These are phyloP conservation scores for Lymantria dispar DNA, from an alignment of 2,888 invertebrate genomes.

Conservation along the genomic window DNA sequence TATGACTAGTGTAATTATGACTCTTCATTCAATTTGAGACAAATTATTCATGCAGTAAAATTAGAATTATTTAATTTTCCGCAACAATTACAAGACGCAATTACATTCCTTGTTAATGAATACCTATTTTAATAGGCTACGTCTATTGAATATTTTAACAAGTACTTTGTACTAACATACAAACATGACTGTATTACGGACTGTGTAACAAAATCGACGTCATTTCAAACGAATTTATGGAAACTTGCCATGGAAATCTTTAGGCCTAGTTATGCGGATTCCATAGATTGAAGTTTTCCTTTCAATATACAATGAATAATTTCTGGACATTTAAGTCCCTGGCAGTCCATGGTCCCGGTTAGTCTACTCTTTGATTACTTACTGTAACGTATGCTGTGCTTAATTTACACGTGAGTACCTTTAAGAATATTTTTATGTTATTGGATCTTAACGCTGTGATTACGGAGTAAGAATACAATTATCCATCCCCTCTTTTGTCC, in stretches of 20 bases:
- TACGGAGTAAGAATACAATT: no score
- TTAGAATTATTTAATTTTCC: conserved; percentile 18
- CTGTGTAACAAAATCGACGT: conserved; percentile 16
- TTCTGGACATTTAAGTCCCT: conserved; percentile 31
- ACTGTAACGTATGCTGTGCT: conserved; percentile 7
- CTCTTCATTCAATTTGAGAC: no score
- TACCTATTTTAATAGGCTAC: neutral
- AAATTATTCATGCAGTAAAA: neutral
- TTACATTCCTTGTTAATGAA: neutral
- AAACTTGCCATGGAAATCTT: conserved; percentile 49
- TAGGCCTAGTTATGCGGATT: conserved; percentile 29
- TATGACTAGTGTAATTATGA: neutral
- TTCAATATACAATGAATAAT: conserved; percentile 33
- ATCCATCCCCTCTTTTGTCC: no score
- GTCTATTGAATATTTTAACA: neutral
- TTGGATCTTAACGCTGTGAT: neutral
- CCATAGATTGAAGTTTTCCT: conserved; percentile 44
- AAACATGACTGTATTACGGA: neutral
- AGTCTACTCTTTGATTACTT: conserved; percentile 28
- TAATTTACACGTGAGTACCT: conserved; percentile 23
- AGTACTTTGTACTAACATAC: neutral
- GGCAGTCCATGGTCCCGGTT: conserved; percentile 10
- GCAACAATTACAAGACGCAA: conserved; percentile 16
- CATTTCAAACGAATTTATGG: conserved; percentile 31
- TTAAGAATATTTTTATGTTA: neutral